Conservation (phyloP, 2,797 vertebrate species). For the Hafferia zeledoni region DNA sequence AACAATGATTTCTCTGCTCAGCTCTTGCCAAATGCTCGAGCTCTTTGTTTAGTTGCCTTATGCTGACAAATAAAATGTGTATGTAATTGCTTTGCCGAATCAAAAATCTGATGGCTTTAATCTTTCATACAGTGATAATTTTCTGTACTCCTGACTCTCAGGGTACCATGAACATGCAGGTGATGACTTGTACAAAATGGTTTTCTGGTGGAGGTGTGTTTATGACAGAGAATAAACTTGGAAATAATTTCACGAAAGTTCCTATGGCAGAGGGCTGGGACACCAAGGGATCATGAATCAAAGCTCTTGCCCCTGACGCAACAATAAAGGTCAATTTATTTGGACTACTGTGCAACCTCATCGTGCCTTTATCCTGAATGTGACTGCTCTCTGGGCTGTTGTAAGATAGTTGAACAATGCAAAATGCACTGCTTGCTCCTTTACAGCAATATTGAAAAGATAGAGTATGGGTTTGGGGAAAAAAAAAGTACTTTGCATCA, state of each 20-base stretch:
- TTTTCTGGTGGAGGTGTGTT: neutral
- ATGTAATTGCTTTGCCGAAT: neutral
- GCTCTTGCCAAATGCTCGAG: neutral
- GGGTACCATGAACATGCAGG: neutral
- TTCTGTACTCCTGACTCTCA: neutral
- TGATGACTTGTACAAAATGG: neutral
- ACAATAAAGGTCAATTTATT: neutral
- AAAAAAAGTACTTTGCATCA: neutral
- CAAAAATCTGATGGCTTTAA: neutral
- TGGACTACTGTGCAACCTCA: neutral
- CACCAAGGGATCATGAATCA: neutral
- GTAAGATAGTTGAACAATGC: neutral
- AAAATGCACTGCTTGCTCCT: accelerated
- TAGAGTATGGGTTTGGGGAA: neutral
- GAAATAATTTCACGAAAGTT: neutral
- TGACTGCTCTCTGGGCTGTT: neutral
- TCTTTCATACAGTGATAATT: neutral
- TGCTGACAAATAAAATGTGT: neutral
- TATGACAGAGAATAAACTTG: neutral
- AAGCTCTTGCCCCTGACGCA: neutral
- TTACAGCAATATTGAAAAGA: neutral
- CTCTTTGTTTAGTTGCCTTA: neutral
- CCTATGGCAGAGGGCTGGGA: neutral
- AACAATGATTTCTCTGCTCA: neutral
- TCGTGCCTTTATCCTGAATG: neutral